Percentiles rank a stretch among this genome's conserved stretches.
Evolutionary conservation across 2,797 vertebrate species (phyloP).

Genomic region (Argyrosomus regius): DNA sequence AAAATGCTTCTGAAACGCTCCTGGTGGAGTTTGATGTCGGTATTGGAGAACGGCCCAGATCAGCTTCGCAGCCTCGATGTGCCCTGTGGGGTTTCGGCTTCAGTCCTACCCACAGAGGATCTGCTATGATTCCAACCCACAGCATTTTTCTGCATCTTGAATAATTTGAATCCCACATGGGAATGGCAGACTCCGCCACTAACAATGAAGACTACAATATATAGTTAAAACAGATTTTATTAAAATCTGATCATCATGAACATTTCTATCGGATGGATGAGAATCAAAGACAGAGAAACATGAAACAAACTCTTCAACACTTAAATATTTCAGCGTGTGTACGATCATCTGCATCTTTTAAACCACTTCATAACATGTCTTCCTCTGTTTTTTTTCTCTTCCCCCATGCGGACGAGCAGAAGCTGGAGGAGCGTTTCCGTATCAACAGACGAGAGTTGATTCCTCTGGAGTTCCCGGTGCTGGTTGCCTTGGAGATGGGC

Average conservation of each 20-base stretch:
- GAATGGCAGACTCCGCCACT: too few species aligned
- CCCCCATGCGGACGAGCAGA: constrained; percentile 81
- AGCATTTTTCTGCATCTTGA: too few species aligned
- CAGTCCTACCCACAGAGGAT: too few species aligned
- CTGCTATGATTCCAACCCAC: too few species aligned
- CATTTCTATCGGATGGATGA: neutral
- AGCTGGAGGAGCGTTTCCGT: constrained; percentile 96
- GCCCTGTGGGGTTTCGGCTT: too few species aligned
- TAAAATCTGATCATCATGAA: neutral
- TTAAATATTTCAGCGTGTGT: neutral
- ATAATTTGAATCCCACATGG: too few species aligned
- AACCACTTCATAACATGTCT: neutral
- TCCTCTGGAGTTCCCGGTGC: constrained; percentile 94
- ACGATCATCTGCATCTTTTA: neutral
- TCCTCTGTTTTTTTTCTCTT: neutral
- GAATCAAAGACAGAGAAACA: neutral
- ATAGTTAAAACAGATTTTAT: neutral
- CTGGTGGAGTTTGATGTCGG: too few species aligned
- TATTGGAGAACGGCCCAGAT: too few species aligned
- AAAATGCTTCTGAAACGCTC: too few species aligned
- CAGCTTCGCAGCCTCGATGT: too few species aligned
- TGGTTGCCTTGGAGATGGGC: constrained; percentile 97
- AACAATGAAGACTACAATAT: too few species aligned
- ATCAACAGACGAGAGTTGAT: constrained; percentile 95
- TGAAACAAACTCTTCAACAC: neutral